Conservation (phyloP, 2,113 vertebrate genomes). For the Sakesphorus luctuosus region DNA sequence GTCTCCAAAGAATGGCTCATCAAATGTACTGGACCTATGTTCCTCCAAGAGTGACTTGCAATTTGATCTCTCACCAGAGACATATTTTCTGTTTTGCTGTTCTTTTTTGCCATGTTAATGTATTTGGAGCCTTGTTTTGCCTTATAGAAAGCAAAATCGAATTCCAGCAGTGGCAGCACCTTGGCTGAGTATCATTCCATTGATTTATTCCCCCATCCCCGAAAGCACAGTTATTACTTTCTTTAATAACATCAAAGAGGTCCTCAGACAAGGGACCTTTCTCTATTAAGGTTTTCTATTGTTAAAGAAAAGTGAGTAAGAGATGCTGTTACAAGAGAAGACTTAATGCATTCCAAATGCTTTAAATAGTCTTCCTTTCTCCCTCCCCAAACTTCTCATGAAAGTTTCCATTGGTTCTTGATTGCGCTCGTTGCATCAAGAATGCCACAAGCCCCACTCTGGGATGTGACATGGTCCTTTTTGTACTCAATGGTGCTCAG, state of each 20-base stretch:
- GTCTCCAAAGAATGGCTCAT: background rate
- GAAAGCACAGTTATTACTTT: slow-evolving; percentile 36
- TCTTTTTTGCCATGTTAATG: slow-evolving; percentile 9
- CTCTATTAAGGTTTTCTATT: background rate
- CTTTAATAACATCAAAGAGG: background rate
- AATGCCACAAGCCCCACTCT: background rate
- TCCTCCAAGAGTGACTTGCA: background rate
- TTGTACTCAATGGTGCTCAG: background rate
- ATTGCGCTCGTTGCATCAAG: background rate
- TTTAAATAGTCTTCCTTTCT: background rate
- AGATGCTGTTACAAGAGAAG: background rate
- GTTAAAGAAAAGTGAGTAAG: background rate
- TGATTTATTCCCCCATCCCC: slow-evolving; percentile 43
- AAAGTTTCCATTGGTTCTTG: background rate
- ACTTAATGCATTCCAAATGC: background rate
- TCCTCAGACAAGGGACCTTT: background rate
- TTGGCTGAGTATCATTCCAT: background rate
- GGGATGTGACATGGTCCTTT: background rate
- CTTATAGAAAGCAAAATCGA: slow-evolving; percentile 12
- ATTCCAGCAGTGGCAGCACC: slow-evolving; percentile 28
- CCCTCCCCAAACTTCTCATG: background rate
- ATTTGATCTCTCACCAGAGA: slow-evolving; percentile 25
- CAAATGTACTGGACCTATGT: background rate
- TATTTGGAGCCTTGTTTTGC: slow-evolving; percentile 37
- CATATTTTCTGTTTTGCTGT: slow-evolving; percentile 18